Base-by-base conservation (phyloP, 53 echinoderm and acorn worm species). In the Apostichopus leukothele region DNA sequence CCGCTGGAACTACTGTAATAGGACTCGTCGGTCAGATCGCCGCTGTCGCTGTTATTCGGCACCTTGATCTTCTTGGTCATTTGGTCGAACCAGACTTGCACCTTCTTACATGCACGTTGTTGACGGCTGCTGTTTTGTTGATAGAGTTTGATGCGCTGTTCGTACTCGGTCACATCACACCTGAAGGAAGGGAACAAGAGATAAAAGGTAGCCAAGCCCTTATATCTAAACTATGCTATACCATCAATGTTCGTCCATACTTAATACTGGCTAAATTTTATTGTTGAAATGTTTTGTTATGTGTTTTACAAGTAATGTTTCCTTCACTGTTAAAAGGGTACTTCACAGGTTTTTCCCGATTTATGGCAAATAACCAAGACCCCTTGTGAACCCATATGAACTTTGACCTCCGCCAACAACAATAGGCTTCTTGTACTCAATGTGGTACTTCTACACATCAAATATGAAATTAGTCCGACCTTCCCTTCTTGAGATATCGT, bases 11-110 rank as follows among this genome's bases (percentile, higher is more conserved):
- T 74, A 26, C 88, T 87, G 74, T 87, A 75, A 11, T 75, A 87
- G 9, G 88, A 87, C 4, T 87, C 88, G 19, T 87, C 88, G 9
- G 88, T 87, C 53, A 87, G 51, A 9, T 87, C 88, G 18, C 88
- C 75, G 52, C 74, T 75, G 16, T 87, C 88, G 13, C 88, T 87
- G 52, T 53, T 87, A 7, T 88, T 77, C 6, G 90, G 86, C 61
- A 57, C 16, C 57, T 89, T 80, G 9, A 67, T 61, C 60, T 79
- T 86, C 52, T 93, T 84, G 10, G 79, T 91, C 55, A 93, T 89
- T 77, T 96, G 94, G 27, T 96, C 93, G 75, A 96, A 94, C 96
- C 96, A 96, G 52, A 93, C 96, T 88, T 96, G 94, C 5, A 96
- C 96, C 53, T 96, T 94, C 76, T 93, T 91, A 88, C 90, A 91